Evolutionary conservation across 35 echinoderm and acorn worm genomes (phyloP), one percentile per base, ranked within the genome.

Genomic region (Apostichopus parvimensis): DNA sequence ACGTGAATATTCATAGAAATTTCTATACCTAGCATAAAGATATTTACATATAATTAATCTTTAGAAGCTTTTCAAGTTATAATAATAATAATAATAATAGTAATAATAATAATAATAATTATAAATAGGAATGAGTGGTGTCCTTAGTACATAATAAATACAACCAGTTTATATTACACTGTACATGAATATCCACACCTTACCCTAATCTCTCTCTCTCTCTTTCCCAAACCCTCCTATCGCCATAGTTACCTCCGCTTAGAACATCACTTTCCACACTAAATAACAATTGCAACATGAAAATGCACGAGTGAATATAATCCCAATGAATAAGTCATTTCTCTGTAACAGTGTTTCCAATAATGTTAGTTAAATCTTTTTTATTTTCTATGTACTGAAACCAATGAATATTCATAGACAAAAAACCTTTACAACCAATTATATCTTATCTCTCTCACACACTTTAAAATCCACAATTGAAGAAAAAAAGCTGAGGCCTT

Each of bases 101-200:
- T n/a, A 55, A 45, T 55, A 82, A 82, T 82, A 82, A 45, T 45
- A 45, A 45, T 45, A 45, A 45, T 45, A 45, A 45, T 45, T 45
- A 61, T 61, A 55, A 45, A 80, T 53, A 80, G 81, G 81, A 84
- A 84, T 84, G 81, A 84, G 81, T 59, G 54, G 1, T 84, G 81
- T 84, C 34, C 81, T 84, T 84, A 84, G 81, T 84, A 84, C 81
- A 58, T 56, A 84, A 84, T 84, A 84, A 84, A 84, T 84, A 84
- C 81, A 84, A 84, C 56, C 81, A 84, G 57, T 58, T n/a, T 84
- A 84, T 84, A 25, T 84, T 84, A 84, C 81, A 84, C 81, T 84
- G 81, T 84, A 84, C 81, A 84, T 84, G 81, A 84, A 84, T 84
- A 84, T 22, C 54, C 81, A 84, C 58, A 84, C 15, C 53, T 20